Evolutionary conservation across 2,888 invertebrate genomes (phyloP).

Genomic region (Euclidia mi): DNA sequence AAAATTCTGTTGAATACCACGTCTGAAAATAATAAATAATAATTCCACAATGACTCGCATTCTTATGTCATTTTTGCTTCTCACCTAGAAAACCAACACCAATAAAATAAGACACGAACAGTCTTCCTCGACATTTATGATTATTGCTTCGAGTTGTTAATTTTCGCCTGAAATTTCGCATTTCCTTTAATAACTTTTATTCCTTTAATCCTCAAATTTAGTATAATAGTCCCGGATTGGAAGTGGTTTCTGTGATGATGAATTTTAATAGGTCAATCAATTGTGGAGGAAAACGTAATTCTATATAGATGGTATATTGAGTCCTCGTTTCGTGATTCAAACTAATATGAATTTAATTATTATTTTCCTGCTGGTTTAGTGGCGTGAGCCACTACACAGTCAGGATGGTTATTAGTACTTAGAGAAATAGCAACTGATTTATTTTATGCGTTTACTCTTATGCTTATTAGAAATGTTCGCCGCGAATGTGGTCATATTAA

Average conservation of each 20-base stretch:
- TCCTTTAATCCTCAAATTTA: constrained; percentile 48
- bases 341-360: too few relatives aligned
- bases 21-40: too few relatives aligned
- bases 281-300: constrained; percentile 17
- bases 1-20: too few relatives aligned
- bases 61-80: neutral
- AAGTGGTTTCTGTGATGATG: constrained; percentile 40
- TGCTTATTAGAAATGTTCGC: too few relatives aligned
- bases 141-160: constrained; percentile 48
- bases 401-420: too few relatives aligned
- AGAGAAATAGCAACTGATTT: too few relatives aligned
- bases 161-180: constrained; percentile 34
- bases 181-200: constrained; percentile 32
- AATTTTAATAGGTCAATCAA: constrained; percentile 48
- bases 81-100: neutral
- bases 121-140: constrained; percentile 47
- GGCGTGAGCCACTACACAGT: too few relatives aligned
- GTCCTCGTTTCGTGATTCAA: too few relatives aligned
- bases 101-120: constrained; percentile 42
- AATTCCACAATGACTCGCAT: neutral
- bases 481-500: too few relatives aligned
- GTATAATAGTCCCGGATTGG: constrained; percentile 34
- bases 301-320: too few relatives aligned
- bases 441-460: too few relatives aligned
- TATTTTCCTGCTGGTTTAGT: too few relatives aligned